Percentiles rank a stretch among this genome's conserved stretches.
phyloP scores from a whole-genome alignment of 2,797 vertebrate species.

The Anomalospiza imberbis region DNA sequence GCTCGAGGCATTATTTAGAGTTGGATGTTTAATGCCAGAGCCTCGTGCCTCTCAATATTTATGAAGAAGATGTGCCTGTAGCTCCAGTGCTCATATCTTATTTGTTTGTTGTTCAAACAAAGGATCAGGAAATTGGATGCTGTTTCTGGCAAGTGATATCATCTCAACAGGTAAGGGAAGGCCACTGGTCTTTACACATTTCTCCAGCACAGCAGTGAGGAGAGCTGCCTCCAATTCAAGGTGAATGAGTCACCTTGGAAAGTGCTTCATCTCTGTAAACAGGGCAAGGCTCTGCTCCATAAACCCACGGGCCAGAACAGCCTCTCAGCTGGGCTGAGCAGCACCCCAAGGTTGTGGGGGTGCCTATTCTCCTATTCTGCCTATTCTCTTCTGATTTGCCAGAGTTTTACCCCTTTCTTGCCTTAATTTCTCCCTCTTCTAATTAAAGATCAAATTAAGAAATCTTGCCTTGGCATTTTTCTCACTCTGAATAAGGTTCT shows the following conservation, averaged over 20 bases:
- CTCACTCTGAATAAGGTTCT: background rate
- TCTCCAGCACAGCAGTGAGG: background rate
- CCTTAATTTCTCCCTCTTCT: background rate
- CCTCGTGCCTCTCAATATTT: constrained; percentile 44
- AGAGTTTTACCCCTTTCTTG: background rate
- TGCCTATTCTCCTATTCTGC: background rate
- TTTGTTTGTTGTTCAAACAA: constrained; percentile 66
- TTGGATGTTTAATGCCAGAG: background rate
- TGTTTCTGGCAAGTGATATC: constrained; percentile 25
- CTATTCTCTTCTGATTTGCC: background rate
- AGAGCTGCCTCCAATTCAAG: background rate
- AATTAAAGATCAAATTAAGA: background rate
- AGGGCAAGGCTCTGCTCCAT: background rate
- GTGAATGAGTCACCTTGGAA: background rate
- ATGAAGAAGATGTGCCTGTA: constrained; percentile 51
- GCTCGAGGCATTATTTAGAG: constrained; percentile 46
- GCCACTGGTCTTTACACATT: background rate
- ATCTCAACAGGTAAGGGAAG: constrained; percentile 28
- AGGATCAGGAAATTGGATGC: constrained; percentile 64
- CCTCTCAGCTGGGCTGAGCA: background rate
- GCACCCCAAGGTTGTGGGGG: background rate
- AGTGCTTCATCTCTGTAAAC: background rate
- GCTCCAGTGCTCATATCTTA: constrained; percentile 8
- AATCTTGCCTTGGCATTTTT: background rate
- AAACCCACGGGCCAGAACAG: rapidly evolving